A percentile compares a stretch with the other conserved stretches of the same genome.
Conservation (phyloP, 2,113 vertebrate genomes). For the Clarias magur region DNA sequence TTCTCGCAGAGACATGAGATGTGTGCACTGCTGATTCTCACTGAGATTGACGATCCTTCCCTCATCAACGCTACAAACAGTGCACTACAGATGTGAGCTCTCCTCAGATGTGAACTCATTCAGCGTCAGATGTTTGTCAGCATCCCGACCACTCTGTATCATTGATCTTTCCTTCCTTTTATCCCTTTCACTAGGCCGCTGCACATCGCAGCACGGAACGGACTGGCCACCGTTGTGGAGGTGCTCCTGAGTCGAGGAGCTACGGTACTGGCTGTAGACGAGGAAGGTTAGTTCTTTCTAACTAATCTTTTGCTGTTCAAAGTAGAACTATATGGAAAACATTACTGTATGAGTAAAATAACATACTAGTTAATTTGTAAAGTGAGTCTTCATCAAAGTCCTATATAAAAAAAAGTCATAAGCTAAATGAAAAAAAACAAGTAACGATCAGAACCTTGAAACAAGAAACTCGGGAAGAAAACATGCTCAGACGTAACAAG, state of each 20-base stretch:
- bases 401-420: neutral
- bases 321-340: neutral
- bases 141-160: neutral
- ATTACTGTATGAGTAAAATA: neutral
- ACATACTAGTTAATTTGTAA: no score
- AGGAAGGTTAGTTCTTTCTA: slow-evolving; percentile 79
- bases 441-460: neutral
- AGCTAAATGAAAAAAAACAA: neutral
- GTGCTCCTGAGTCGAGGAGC: slow-evolving; percentile 93
- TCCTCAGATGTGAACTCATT: neutral
- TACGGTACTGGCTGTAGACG: slow-evolving; percentile 93
- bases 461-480: neutral
- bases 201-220: slow-evolving; percentile 94
- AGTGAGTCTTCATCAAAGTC: no score
- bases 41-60: slow-evolving; percentile 88
- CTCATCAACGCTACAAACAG: slow-evolving; percentile 96
- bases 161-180: neutral
- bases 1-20: slow-evolving; percentile 89
- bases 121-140: neutral
- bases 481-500: neutral
- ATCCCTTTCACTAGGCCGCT: slow-evolving; percentile 80
- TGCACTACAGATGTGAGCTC: slow-evolving; percentile 91
- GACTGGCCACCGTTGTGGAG: slow-evolving; percentile 92
- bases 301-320: neutral
- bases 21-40: slow-evolving; percentile 95